Base-by-base conservation (phyloP, 1,140 invertebrate species). In the Hylaeus volcanicus region DNA sequence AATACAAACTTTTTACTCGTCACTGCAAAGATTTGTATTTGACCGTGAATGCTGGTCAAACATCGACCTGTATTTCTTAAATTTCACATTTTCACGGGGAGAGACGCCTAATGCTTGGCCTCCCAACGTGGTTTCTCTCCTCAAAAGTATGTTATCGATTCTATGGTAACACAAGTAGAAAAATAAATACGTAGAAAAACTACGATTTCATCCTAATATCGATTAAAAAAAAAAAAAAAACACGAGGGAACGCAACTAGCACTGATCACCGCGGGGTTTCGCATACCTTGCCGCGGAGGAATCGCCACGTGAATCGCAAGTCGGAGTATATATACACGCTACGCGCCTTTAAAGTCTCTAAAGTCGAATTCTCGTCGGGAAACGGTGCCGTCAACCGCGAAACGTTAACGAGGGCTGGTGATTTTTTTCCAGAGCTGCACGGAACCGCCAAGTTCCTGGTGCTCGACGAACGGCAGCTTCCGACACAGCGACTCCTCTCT, bases 401-500 rank as follows among this genome's bases (percentile, higher is more conserved):
- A 37, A 45, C 43, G 26, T 1, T 61, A 87, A 74, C 3, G 3
- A 1, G 3, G 1, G 0, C 5, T 6, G 51, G 26, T 39, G 5
- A 39, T 45, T 45, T 45, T 84, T 89, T 91, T 89, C 39, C 87
- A 91, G 91, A 90, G 79, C 53, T 84, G 90, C 71, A 88, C 88
- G 70, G 94, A 92, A 90, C 93, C 91, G 89, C 94, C 93, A 83
- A 93, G 91, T 88, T 94, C 93, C 74, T 94, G 91, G 89, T 91
- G 91, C 64, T 90, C 90, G 51, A 88, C 89, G 78, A 83, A 82
- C 48, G 61, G 82, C 81, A 84, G 86, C 88, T 89, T 90, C 43
- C 89, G 86, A 37, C 88, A 91, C 87, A 91, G 92, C 83, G 84
- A 93, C 58, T 88, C 91, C 51, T 93, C 93, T 65, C 69, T 92